Percentiles rank a stretch among this genome's conserved stretches.
Conservation (phyloP, 2,797 vertebrate genomes). For the Chaetophractus vellerosus region DNA sequence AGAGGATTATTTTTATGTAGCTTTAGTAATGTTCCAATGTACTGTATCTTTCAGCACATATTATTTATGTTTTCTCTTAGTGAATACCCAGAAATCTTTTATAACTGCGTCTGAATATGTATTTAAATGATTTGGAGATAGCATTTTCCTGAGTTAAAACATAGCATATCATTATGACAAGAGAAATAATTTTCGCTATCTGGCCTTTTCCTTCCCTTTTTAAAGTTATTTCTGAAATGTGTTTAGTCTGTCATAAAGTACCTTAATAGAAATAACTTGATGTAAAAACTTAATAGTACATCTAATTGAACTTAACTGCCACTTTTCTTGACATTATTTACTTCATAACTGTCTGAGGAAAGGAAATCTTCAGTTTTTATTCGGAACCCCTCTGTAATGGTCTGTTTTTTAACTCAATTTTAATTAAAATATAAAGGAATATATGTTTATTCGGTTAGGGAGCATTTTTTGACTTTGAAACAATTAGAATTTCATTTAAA, state of each 20-base stretch:
- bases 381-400: not conserved
- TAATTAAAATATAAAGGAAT: slow-evolving; percentile 39
- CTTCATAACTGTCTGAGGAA: not conserved
- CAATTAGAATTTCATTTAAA: slow-evolving; percentile 63
- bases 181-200: slow-evolving; percentile 8
- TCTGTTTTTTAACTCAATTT: slow-evolving; percentile 38
- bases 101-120: not conserved
- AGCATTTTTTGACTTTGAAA: slow-evolving; percentile 52
- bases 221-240: slow-evolving; percentile 41
- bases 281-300: not conserved
- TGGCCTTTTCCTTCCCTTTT: not conserved
- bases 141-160: not conserved
- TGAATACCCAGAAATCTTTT: not conserved
- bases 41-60: not conserved
- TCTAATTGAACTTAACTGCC: slow-evolving; percentile 24
- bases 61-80: slow-evolving; percentile 11
- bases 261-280: slow-evolving; percentile 4
- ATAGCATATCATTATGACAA: not conserved
- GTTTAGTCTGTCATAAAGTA: slow-evolving; percentile 45
- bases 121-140: slow-evolving; percentile 41
- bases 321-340: not conserved
- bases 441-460: not conserved
- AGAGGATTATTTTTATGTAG: not conserved
- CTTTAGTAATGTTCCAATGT: not conserved
- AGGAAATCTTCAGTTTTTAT: not conserved